Base-by-base conservation (phyloP, 2,797 vertebrate species). In the Aphelocoma californica region DNA sequence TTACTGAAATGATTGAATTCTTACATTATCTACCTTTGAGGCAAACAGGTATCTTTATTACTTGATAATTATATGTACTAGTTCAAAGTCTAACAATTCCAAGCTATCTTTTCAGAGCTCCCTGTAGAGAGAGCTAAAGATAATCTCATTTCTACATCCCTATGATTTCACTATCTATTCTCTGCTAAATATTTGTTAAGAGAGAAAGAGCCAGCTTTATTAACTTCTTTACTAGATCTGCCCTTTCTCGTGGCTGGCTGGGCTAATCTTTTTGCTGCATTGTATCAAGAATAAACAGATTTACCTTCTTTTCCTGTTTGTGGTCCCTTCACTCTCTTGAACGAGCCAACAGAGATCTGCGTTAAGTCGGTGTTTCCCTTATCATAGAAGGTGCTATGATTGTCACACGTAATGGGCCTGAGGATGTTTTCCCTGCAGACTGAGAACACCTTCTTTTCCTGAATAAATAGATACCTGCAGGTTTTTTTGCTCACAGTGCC, bases 181-280 rank as follows among this genome's bases (percentile, higher is more conserved):
- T 92, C 62, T 56, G 71, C 84, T 95, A 67, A 94, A 70, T 91
- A 62, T 34, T 81, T 87, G 29, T 85, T 92, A 82, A 85, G 84
- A 92, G 51, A 90, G 54, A 72, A 94, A 53, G 44, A 85, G 24
- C 28, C 29, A 70, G n/a, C 70, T 89, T 86, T 48, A 70, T 48
- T 79, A 82, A 70, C 25, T 67, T 31, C n/a, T 5, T 62, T 71
- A 21, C 25, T 60, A 54, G 18, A 13, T 82, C 45, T 82, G 48
- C 26, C 36, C 36, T 80, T 95, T 60, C 44, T 82, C 4, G 23
- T 85, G 75, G 48, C 84, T 84, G 70, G 5, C 13, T 73, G 29
- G 29, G 31, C 40, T 85, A 16, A 75, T 57, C 21, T 62, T 84
- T 82, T 82, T 85, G 31, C 56, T 80, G 7, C 36, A 7, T 64